Percentiles rank a stretch among this genome's conserved stretches.
Conservation (phyloP, 2,113 vertebrate species). For the Leptocoma aspasia region DNA sequence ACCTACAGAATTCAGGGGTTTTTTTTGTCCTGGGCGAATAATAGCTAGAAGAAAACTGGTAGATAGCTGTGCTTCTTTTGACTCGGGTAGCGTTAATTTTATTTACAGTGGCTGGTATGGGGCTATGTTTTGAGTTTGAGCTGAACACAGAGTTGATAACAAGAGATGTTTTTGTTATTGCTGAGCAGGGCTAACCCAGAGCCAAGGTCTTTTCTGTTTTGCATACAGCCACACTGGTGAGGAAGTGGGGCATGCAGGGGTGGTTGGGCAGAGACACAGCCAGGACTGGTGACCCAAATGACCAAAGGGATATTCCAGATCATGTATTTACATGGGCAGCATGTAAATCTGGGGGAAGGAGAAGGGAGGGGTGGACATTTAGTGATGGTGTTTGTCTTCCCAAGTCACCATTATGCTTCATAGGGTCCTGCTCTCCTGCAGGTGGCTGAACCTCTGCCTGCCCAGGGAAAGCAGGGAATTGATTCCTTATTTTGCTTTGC, state of each 20-base stretch:
- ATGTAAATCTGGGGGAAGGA: not conserved
- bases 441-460: not conserved
- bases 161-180: not conserved
- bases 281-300: not conserved
- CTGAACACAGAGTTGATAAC: not conserved
- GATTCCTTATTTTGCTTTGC: not conserved
- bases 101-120: not conserved
- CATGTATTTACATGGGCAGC: accelerated
- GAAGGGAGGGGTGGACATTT: not conserved
- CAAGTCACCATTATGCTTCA: accelerated
- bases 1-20: not conserved
- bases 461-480: not conserved
- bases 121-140: not conserved
- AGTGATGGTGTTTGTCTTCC: not conserved
- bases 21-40: not conserved
- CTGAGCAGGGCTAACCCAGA: not conserved
- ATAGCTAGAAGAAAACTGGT: not conserved
- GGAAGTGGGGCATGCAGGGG: too few relatives aligned
- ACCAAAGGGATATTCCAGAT: not conserved
- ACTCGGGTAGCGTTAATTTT: not conserved
- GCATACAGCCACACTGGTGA: accelerated
- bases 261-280: not conserved
- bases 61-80: not conserved
- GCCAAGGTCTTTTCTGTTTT: not conserved
- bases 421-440: not conserved